phyloP scores from a whole-genome alignment of 2,888 invertebrate genomes.

The Ophonus ardosiacus region DNA sequence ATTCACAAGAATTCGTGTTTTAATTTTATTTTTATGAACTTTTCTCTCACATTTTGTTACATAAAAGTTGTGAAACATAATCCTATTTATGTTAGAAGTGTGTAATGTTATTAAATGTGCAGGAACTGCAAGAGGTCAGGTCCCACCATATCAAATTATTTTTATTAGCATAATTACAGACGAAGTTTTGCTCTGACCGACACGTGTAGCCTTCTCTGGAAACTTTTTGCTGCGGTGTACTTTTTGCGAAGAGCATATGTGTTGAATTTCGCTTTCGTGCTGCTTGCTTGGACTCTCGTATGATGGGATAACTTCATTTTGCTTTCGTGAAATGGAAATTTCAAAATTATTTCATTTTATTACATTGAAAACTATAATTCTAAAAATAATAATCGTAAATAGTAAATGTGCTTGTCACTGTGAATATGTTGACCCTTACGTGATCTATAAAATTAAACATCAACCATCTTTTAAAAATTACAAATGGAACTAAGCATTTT shows the following conservation, averaged over 20 bases:
- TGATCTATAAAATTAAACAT: too few species aligned
- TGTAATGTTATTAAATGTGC: background rate
- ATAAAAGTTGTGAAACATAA: background rate
- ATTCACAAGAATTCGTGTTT: background rate
- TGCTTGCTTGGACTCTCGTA: background rate
- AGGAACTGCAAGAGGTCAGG: background rate
- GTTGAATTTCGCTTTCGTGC: constrained; percentile 36
- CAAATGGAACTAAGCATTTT: too few species aligned
- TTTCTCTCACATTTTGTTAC: background rate
- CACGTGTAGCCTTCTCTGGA: background rate
- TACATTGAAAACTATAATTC: background rate
- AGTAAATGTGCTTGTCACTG: too few species aligned
- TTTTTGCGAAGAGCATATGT: constrained; percentile 1
- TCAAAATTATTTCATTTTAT: constrained; percentile 33
- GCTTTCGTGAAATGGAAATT: constrained; percentile 45
- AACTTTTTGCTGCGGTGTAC: constrained; percentile 1
- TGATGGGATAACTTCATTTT: constrained; percentile 16
- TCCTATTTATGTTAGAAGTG: background rate
- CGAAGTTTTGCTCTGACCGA: background rate
- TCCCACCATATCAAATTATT: background rate
- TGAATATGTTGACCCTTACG: too few species aligned
- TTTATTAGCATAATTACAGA: background rate
- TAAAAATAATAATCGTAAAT: background rate
- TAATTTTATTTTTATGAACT: background rate
- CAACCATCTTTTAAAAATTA: too few species aligned